Base-by-base conservation (phyloP, 2,888 invertebrate species). In the Ypsolopha scabrella region DNA sequence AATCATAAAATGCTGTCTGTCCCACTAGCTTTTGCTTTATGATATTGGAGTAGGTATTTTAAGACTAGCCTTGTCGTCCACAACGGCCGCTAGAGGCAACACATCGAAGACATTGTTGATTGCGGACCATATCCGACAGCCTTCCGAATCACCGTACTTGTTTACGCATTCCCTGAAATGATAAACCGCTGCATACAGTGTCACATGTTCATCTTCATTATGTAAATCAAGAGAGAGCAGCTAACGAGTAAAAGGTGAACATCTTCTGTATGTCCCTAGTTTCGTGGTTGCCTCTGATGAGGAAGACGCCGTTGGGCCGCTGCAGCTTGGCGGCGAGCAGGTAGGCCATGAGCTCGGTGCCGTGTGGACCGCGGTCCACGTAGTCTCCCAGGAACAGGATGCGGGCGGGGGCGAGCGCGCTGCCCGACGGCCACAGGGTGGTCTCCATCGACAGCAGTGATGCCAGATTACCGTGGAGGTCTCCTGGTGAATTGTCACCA, bases 241-340 rank as follows among this genome's bases (percentile, higher is more conserved):
- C 76, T 66, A 70, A 92, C 93, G 78, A 86, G 62, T 89, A 83
- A 69, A 94, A 94, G 0, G 91, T 89, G 70, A 92, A 93, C 88
- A 90, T 90, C 72, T 89, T 90, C 74, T 94, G 93, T 48, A 93
- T 90, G 55, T 89, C 88, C 53, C 93, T 75, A n/a, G 91, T 88
- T 76, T 94, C 94, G 69, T 94, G 93, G 70, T 94, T 94, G 0
- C 93, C 94, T 48, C 93, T 76, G 13, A 94, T 63, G 53, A 94
- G 68, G 58, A 81, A 82, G 53, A 93, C 87, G 54, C 90, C 91
- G 14, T 75, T 67, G 0, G 93, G 92, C 0, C 90, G 87, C 63
- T 91, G 88, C 47, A 92, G 64, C 72, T 94, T 94, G 61, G 91
- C 90, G 1, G 92, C 88, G 57, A 94, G 87, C 50, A 94, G 73